These are phyloP conservation scores for Vulpes vulpes DNA, from an alignment of 2,113 vertebrate species.

Conservation along the genomic window DNA sequence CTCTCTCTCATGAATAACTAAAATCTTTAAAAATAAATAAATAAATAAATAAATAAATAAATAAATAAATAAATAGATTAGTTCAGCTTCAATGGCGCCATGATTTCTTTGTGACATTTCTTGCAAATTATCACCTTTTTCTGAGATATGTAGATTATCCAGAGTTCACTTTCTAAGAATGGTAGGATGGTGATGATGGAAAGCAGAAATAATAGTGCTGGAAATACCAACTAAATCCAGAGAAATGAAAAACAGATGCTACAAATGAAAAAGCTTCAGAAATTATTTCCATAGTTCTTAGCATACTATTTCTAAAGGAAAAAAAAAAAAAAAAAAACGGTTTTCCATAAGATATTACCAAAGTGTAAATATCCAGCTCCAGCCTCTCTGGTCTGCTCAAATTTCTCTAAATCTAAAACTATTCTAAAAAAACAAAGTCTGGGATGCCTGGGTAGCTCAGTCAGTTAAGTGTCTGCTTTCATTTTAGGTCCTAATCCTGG, in stretches of 20 bases:
- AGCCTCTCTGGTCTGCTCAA: not conserved
- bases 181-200: not conserved
- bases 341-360: slow-evolving; percentile 28
- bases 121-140: not conserved
- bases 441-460: no score
- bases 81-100: not conserved
- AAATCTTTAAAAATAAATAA: no score
- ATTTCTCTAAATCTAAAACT: not conserved
- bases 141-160: not conserved
- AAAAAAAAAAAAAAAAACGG: not conserved
- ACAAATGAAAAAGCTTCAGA: slow-evolving; percentile 25
- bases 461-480: no score
- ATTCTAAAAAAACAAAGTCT: not conserved
- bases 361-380: not conserved
- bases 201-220: not conserved
- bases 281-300: slow-evolving; percentile 6
- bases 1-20: no score
- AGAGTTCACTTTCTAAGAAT: not conserved
- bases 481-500: no score
- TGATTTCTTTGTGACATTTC: not conserved
- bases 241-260: slow-evolving; percentile 8
- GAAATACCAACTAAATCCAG: slow-evolving; percentile 35
- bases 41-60: no score
- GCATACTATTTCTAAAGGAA: not conserved
- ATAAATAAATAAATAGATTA: not conserved